Base-by-base conservation (phyloP, 2,888 invertebrate species). In the Apamea epomidion region DNA sequence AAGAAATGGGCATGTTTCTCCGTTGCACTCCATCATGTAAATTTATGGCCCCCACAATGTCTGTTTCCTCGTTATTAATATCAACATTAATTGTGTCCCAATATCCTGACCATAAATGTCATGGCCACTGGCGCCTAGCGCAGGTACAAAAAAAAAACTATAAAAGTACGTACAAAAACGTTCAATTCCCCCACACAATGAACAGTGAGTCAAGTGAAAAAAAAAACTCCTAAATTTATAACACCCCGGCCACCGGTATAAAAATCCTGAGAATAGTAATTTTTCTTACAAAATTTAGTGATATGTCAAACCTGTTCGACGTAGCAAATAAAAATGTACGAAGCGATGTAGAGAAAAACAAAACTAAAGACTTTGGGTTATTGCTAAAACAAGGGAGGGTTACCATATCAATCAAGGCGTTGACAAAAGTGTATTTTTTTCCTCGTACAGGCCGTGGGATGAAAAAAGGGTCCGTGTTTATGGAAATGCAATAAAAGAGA, bases 331-430 rank as follows among this genome's bases (percentile, higher is more conserved):
- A 96, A 97, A 97, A 96, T 95, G 94, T 96, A 95, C 93, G 93
- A 94, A 91, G 88, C 90, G 91, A 91, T 91, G 91, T 91, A 87
- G 91, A 93, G 42, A 94, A 95, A 96, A 95, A 88, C 89, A 92
- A 91, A 84, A 82, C 90, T 91, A 92, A 93, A 92, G 93, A 91
- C 93, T 93, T 85, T 93, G 94, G 96, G 95, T 95, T 96, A 96
- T 95, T 96, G 96, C 96, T 97, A 97, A 97, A 97, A 97, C 97
- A 97, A 97, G 96, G 95, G 93, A 96, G 94, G 95, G 95, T 96
- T 95, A 94, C 95, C 95, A 93, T 96, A 97, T 97, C 97, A 96
- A 97, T 96, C 96, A 97, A 96, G 94, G 95, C 95, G 96, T 95
- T 96, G 96, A 96, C 96, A 97, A 96, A 96, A 95, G 94, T 94